Percentiles rank a stretch among this genome's conserved stretches.
These are phyloP conservation scores for Chymomyza amoena DNA, from an alignment of 2,888 invertebrate genomes.

Conservation along the genomic window DNA sequence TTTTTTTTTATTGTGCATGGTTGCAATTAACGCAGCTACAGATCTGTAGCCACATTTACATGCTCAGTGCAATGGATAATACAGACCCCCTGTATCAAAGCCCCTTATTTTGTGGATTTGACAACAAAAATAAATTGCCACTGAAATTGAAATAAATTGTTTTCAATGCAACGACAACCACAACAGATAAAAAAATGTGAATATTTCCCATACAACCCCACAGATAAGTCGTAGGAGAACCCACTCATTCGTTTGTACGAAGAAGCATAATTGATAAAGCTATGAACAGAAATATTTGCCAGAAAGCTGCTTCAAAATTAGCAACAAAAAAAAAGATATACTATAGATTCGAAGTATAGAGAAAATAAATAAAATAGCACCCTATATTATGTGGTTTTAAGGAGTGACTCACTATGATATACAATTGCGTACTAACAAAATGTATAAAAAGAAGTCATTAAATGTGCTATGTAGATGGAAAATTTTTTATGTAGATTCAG, in stretches of 20 bases:
- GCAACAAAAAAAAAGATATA: background rate
- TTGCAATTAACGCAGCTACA: background rate
- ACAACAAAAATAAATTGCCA: slow-evolving; percentile 60
- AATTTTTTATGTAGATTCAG: too few relatives aligned
- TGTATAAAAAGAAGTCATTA: too few relatives aligned
- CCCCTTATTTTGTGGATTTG: background rate
- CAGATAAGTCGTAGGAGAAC: background rate
- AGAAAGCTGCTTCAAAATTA: background rate
- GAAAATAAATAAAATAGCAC: too few relatives aligned
- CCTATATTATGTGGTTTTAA: too few relatives aligned
- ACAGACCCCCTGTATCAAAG: background rate
- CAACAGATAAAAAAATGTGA: slow-evolving; percentile 8
- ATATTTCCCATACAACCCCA: background rate
- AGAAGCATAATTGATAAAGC: background rate
- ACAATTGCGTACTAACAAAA: too few relatives aligned
- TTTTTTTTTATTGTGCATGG: background rate
- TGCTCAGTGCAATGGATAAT: background rate
- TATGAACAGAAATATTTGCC: background rate
- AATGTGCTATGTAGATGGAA: too few relatives aligned
- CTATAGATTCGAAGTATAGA: too few relatives aligned
- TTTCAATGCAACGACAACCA: slow-evolving; percentile 63
- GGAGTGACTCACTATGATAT: too few relatives aligned
- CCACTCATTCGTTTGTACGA: background rate
- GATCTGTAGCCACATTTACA: background rate
- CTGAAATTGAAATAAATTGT: slow-evolving; percentile 67